A percentile compares a stretch with the other conserved stretches of the same genome.
phyloP scores from a whole-genome alignment of 2,888 invertebrate genomes.

The Lasius platythorax region DNA sequence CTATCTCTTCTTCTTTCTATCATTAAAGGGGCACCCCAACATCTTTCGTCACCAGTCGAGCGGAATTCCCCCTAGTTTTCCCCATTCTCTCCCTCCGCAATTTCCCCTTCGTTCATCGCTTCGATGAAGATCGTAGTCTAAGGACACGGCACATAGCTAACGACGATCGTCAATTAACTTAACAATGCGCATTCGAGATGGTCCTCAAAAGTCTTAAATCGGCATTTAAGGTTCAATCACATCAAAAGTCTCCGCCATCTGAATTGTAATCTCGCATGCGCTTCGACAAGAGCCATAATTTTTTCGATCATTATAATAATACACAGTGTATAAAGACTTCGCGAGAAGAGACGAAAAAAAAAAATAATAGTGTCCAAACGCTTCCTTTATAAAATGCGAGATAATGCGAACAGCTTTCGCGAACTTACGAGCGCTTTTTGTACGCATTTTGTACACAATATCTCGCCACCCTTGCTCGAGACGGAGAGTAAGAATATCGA shows the following conservation, averaged over 20 bases:
- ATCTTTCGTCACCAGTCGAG: constrained; percentile 16
- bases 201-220: not conserved
- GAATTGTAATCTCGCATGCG: not conserved
- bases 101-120: constrained; percentile 20
- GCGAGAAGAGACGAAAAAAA: no score
- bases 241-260: not conserved
- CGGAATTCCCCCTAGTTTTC: constrained; percentile 12
- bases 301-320: not conserved
- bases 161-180: constrained; percentile 38
- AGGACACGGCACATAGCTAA: constrained; percentile 19
- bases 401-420: constrained; percentile 15
- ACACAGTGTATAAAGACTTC: not conserved
- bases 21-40: not conserved
- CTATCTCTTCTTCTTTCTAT: not conserved
- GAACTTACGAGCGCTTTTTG: constrained; percentile 53
- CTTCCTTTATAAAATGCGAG: not conserved
- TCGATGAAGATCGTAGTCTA: constrained; percentile 23
- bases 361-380: not conserved
- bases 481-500: constrained; percentile 32
- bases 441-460: constrained; percentile 50
- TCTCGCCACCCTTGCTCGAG: constrained; percentile 45
- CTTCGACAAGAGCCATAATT: not conserved
- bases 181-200: constrained; percentile 19
- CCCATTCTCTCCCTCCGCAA: not conserved
- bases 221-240: not conserved